Evolutionary conservation across 2,113 vertebrate genomes (phyloP), one percentile per base, ranked within the genome.

Genomic region (Corythornis vintsioides): DNA sequence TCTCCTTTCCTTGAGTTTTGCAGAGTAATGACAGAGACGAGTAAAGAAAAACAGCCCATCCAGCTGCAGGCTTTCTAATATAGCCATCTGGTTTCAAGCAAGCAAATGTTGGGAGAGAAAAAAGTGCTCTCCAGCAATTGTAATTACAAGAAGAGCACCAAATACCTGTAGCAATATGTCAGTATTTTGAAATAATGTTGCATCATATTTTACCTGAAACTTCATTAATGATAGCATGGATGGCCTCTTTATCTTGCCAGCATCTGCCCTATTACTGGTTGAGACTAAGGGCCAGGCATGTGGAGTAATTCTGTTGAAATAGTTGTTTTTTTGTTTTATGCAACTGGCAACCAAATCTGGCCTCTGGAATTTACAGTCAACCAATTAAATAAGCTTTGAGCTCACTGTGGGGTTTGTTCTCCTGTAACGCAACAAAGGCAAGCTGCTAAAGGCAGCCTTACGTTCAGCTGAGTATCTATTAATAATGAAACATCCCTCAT

Each of bases 201-300:
- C 94, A 86, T 96, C 96, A 96, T 95, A 63, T 96, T 96, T 93
- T 96, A 95, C 93, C 95, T 96, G 94, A 95, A 96, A 96, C 95
- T 95, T 95, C 88, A 96, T 96, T 96, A 96, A 95, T 95, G 96
- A 95, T 94, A 96, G 96, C 93, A 90, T 95, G 71, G 90, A 96
- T 94, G 92, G 93, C 83, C 77, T 95, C 88, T 86, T 96, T 96
- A 96, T 96, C 96, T 94, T 96, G 93, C 96, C 95, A 95, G 63
- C 92, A 96, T 96, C 94, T 95, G 83, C 93, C 83, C 65, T 93
- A 40, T 86, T 95, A 89, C 92, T 96, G 93, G 86, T 93, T 94
- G 83, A 94, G 92, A 81, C 76, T 71, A 42, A 83, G 90, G 90
- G 90, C 96, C 94, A 95, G 88, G 93, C 86, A 57, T 95, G 90